Evolutionary conservation across 2,797 vertebrate species (phyloP).

Genomic region (Botia kubotai): DNA sequence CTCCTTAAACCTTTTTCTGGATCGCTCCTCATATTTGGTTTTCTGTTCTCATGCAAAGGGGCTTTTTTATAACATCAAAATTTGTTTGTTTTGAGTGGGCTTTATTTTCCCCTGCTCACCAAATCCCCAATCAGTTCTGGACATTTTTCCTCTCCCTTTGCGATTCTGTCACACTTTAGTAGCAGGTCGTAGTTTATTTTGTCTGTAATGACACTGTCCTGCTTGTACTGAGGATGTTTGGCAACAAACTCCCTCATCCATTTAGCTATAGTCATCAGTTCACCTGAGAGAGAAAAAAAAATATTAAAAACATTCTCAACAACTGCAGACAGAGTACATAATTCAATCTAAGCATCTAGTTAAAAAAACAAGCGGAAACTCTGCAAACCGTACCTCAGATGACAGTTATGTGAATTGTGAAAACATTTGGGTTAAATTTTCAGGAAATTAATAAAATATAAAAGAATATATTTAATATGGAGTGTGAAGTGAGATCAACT

Average conservation of each 20-base stretch:
- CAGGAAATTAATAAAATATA: no score
- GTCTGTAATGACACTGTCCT: conserved; percentile 93
- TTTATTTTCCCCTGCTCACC: conserved; percentile 84
- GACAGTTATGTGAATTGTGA: no score
- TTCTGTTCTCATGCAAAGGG: conserved; percentile 70
- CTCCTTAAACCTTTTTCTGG: neutral
- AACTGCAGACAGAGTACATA: neutral
- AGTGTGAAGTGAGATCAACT: no score
- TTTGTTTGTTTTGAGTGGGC: neutral
- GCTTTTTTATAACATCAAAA: conserved; percentile 7
- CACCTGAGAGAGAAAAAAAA: conserved; percentile 77
- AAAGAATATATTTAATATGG: no score
- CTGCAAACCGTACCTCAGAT: no score
- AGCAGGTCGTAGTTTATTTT: conserved; percentile 95
- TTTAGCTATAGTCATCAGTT: conserved; percentile 94
- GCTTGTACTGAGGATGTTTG: conserved; percentile 91
- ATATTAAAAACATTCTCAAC: neutral
- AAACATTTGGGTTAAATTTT: no score
- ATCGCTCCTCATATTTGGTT: conserved; percentile 75
- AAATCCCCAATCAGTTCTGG: conserved; percentile 90
- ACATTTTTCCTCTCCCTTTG: conserved; percentile 86
- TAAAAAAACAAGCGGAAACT: no score
- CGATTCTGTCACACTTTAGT: conserved; percentile 88
- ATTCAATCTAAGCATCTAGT: no score
- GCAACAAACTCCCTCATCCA: conserved; percentile 96